These are phyloP conservation scores for Benthosema pterotum DNA, from an alignment of 2,797 vertebrate genomes.

Conservation along the genomic window DNA sequence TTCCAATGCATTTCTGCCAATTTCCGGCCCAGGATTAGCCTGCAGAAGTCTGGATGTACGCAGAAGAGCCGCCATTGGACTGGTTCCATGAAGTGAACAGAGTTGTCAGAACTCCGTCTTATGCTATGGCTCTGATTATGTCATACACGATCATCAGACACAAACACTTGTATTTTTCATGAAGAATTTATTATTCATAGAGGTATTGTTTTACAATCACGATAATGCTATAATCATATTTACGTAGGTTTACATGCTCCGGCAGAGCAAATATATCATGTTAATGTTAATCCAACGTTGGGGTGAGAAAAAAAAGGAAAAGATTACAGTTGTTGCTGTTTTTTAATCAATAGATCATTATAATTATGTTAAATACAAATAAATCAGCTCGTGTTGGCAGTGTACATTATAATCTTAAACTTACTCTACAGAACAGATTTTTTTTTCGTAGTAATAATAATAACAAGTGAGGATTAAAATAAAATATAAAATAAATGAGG, in stretches of 20 bases:
- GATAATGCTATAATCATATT: slow-evolving; percentile 66
- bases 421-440: slow-evolving; percentile 49
- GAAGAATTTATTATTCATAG: slow-evolving; percentile 76
- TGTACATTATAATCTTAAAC: slow-evolving; percentile 59
- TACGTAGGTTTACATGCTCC: slow-evolving; percentile 70
- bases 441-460: slow-evolving; percentile 7
- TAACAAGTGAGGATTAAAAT: slow-evolving; percentile 60
- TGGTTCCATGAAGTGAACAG: too few relatives aligned
- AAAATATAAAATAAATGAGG: slow-evolving; percentile 61
- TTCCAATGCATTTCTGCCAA: too few relatives aligned
- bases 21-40: too few relatives aligned
- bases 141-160: background rate
- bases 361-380: slow-evolving; percentile 70
- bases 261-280: slow-evolving; percentile 59
- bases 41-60: too few relatives aligned
- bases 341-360: slow-evolving; percentile 53
- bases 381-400: slow-evolving; percentile 73
- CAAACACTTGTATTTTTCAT: slow-evolving; percentile 57
- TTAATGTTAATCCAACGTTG: slow-evolving; percentile 32
- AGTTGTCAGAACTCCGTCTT: too few relatives aligned
- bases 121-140: too few relatives aligned
- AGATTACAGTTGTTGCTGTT: slow-evolving; percentile 53
- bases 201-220: slow-evolving; percentile 75
- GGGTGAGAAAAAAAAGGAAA: slow-evolving; percentile 61
- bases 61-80: too few relatives aligned